Base-by-base conservation (phyloP, 2,888 invertebrate genomes). In the Ormia ochracea region DNA sequence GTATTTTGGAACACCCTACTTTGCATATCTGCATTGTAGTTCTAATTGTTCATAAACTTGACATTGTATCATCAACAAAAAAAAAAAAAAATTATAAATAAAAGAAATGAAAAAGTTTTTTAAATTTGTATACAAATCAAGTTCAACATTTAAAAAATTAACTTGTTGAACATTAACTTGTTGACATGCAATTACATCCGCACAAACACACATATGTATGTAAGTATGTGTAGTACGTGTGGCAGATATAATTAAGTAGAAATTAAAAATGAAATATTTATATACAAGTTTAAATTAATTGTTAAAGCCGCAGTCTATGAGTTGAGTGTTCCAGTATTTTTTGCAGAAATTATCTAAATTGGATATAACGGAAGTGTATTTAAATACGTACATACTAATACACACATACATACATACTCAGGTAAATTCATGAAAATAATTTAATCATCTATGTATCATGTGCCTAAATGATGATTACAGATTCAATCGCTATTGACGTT, bases 1-100 rank as follows among this genome's bases (percentile, higher is more conserved):
- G n/a, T n/a, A n/a, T n/a, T n/a, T n/a, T n/a, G n/a, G n/a, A n/a
- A n/a, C n/a, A n/a, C n/a, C n/a, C n/a, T n/a, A n/a, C n/a, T n/a
- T n/a, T n/a, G n/a, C n/a, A n/a, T n/a, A n/a, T n/a, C n/a, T n/a
- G n/a, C n/a, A n/a, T n/a, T n/a, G n/a, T n/a, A n/a, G n/a, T n/a
- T n/a, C n/a, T n/a, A 58, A 70, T 50, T 58, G 33, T 52, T 65
- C 65, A 45, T 78, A 78, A 72, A 78, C 78, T 72, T 78, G 78
- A 78, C 72, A 72, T 78, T 78, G 78, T 72, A 19, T 72, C 72
- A 59, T 61, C n/a, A 65, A 65, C 31, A 31, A 19, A 76, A 59
- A 2, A 38, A 38, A 38, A 38, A 7, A 38, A 14, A 38, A 38
- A n/a, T n/a, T n/a, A n/a, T n/a, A n/a, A n/a, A n/a, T n/a, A 38